Conservation (phyloP, 2,113 vertebrate genomes). For the Trematomus loennbergii region DNA sequence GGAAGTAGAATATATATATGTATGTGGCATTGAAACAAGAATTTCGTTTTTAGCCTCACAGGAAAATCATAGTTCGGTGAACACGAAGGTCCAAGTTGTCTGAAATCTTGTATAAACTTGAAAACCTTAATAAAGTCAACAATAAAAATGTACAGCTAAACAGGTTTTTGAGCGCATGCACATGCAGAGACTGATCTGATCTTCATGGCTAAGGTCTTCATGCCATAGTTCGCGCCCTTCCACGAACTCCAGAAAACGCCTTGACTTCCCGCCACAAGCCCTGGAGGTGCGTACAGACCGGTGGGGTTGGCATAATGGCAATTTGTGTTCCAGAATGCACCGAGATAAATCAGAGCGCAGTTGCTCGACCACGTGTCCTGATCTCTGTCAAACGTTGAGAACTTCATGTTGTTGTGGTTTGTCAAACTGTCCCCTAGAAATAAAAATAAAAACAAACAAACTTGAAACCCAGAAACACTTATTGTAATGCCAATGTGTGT, state of each 20-base stretch:
- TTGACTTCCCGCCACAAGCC: accelerated
- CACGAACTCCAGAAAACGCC: conserved; percentile 25
- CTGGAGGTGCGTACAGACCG: conserved; percentile 39
- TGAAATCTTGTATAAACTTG: no score
- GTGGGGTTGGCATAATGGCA: conserved; percentile 84
- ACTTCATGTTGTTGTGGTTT: conserved; percentile 82
- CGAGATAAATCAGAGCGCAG: conserved; percentile 78
- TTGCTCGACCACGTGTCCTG: no score
- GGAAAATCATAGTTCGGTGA: neutral
- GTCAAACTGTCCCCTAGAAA: conserved; percentile 81
- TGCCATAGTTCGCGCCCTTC: conserved; percentile 42
- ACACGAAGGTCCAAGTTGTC: no score
- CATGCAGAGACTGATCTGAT: conserved; percentile 43
- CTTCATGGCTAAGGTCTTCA: conserved; percentile 64
- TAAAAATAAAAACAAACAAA: neutral
- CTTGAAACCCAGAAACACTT: neutral
- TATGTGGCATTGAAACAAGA: no score
- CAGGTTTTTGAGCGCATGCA: conserved; percentile 1
- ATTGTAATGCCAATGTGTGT: neutral
- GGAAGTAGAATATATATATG: no score
- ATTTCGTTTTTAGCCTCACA: neutral
- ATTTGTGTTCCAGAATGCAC: conserved; percentile 85
- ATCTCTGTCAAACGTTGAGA: conserved; percentile 87
- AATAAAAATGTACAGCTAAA: neutral
- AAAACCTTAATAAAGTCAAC: no score